Percentiles rank a stretch among this genome's conserved stretches.
These are phyloP conservation scores for Apotomis capreana DNA, from an alignment of 2,888 invertebrate genomes.

Conservation along the genomic window DNA sequence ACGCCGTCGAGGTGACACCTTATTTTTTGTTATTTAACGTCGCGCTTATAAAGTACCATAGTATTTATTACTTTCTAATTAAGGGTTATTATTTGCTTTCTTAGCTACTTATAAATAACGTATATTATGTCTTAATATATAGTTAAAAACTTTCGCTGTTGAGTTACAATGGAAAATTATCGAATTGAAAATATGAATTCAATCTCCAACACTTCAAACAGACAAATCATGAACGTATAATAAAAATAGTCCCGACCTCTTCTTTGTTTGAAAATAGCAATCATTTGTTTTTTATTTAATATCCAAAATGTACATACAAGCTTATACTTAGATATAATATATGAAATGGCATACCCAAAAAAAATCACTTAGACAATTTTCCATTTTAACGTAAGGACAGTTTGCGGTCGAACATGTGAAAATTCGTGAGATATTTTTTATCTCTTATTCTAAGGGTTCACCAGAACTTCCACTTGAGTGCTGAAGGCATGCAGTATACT, in stretches of 20 bases:
- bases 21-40: slow-evolving; percentile 68
- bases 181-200: neutral
- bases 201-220: neutral
- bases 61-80: slow-evolving; percentile 73
- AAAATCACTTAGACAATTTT: neutral
- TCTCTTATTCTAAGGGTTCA: neutral
- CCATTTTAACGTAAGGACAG: neutral
- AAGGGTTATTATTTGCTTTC: slow-evolving; percentile 65
- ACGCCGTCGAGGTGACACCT: slow-evolving; percentile 49
- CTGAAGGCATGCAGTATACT: no score
- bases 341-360: neutral
- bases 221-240: neutral
- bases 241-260: neutral
- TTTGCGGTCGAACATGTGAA: neutral
- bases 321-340: no score
- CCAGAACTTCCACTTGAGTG: neutral
- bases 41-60: slow-evolving; percentile 77
- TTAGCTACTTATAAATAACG: slow-evolving; percentile 58
- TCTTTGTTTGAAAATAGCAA: neutral
- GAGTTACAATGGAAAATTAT: neutral
- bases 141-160: slow-evolving; percentile 43
- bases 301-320: no score
- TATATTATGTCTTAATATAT: slow-evolving; percentile 56
- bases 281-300: no score
- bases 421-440: no score